Base-by-base conservation (phyloP, 1,140 invertebrate genomes). In the Ladona fulva region DNA sequence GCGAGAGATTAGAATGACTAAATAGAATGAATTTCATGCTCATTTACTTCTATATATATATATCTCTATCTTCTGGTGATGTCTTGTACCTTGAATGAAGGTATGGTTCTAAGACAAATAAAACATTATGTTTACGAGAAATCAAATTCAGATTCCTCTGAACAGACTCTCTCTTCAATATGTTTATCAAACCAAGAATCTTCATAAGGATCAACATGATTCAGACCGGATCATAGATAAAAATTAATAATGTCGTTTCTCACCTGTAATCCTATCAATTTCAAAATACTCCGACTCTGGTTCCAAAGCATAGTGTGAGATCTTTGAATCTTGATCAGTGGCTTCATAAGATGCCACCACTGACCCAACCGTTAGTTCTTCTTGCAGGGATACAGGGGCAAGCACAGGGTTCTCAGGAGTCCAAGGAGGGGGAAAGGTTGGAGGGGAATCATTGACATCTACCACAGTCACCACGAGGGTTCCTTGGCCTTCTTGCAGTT, bases 381-480 rank as follows among this genome's bases (percentile, higher is more conserved):
- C 95, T 76, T 91, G 87, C 79, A 97, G 88, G 80, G 91, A 90
- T 82, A 91, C 88, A 78, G 85, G 87, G 3, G 52, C 5, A 83
- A 92, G 93, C 74, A 85, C 87, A 8, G 90, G 90, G 81, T 91
- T 89, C 66, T 90, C 89, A 81, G 88, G 87, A 0, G 91, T 93
- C 92, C 93, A 93, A 0, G 92, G 92, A 75, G 89, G 86, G 77
- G 87, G 83, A 81, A 94, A 94, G 79, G 85, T 84, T 12, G 91
- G 91, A 3, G 89, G 85, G 79, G 88, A 87, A 80, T 90, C 89
- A 83, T 92, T 92, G 22, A 90, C 91, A 83, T 97, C 95, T 42
- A 95, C 91, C 74, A 97, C 93, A 1, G 91, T 95, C 25, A 97
- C 91, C 78, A 96, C 92, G 7, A 97, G 85, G 76, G 91, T 90